Conservation (phyloP, 2,888 invertebrate species). For the Drosophila mettleri region DNA sequence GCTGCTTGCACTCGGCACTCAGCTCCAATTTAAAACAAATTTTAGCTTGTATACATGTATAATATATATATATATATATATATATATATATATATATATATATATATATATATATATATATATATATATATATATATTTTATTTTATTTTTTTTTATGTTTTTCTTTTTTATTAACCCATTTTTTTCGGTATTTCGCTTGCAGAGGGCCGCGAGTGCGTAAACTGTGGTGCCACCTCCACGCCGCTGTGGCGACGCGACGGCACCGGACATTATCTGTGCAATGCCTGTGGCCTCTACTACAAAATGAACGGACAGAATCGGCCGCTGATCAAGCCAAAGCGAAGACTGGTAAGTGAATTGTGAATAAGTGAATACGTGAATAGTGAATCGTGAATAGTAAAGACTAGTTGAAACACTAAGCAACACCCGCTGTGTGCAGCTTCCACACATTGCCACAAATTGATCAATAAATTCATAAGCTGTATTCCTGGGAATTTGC, state of each 20-base stretch:
- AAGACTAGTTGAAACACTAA: neutral
- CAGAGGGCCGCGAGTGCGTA: conserved; percentile 98
- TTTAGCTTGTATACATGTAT: conserved; percentile 7
- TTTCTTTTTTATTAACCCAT: conserved; percentile 10
- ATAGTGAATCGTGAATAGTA: neutral
- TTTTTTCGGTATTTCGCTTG: conserved; percentile 53
- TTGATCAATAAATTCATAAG: conserved; percentile 73
- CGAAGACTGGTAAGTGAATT: conserved; percentile 99
- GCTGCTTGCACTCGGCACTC: conserved; percentile 41
- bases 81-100: conserved; percentile 5
- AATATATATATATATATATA: conserved; percentile 6
- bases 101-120: too few relatives aligned
- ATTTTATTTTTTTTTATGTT: conserved; percentile 13
- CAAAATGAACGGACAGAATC: conserved; percentile 99
- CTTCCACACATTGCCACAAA: conserved; percentile 74
- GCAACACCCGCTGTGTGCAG: conserved; percentile 52
- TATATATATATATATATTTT: conserved; percentile 8
- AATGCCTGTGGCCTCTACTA: conserved; percentile 99
- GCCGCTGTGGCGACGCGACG: conserved; percentile 97
- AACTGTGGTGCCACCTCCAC: conserved; percentile 99
- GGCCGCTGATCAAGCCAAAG: conserved; percentile 99
- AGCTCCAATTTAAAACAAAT: conserved; percentile 13
- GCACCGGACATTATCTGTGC: conserved; percentile 98
- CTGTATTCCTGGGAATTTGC: conserved; percentile 66
- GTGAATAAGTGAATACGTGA: too few relatives aligned